Evolutionary conservation across 2,888 invertebrate genomes (phyloP).

Genomic region (Anthoptus insignis): DNA sequence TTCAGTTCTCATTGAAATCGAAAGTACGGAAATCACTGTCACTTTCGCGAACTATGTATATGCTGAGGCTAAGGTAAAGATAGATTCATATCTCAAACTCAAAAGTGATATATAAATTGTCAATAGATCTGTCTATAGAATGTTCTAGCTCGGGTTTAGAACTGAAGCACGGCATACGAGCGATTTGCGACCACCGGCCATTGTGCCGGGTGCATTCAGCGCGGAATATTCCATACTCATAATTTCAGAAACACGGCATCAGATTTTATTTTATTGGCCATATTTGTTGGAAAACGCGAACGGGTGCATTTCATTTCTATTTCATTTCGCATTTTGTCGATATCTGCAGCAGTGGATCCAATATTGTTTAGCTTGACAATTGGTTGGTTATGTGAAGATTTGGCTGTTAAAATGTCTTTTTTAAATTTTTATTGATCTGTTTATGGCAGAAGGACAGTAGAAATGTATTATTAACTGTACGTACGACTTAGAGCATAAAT

Average conservation of each 20-base stretch:
- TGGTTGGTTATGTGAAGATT: slow-evolving; percentile 1
- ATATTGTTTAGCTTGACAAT: slow-evolving; percentile 5
- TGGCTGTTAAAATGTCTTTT: not conserved
- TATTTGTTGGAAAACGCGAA: slow-evolving; percentile 51
- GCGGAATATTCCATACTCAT: slow-evolving; percentile 46
- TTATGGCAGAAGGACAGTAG: too few relatives aligned
- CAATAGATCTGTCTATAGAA: slow-evolving; percentile 5
- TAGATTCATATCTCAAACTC: not conserved
- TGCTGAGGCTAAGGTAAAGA: too few relatives aligned
- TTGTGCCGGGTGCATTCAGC: slow-evolving; percentile 16
- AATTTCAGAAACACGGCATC: slow-evolving; percentile 49
- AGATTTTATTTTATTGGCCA: slow-evolving; percentile 48
- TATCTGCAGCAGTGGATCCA: slow-evolving; percentile 13
- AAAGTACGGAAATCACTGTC: too few relatives aligned
- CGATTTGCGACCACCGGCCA: slow-evolving; percentile 25
- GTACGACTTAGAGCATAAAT: too few relatives aligned
- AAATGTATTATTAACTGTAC: too few relatives aligned
- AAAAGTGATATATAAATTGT: not conserved
- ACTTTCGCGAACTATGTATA: too few relatives aligned
- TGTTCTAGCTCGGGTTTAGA: slow-evolving; percentile 4
- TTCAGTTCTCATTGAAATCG: too few relatives aligned
- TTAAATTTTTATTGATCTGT: not conserved
- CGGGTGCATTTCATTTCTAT: slow-evolving; percentile 46
- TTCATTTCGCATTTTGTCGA: slow-evolving; percentile 28
- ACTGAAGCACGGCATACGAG: slow-evolving; percentile 11